Conservation (phyloP, 2,797 vertebrate genomes). For the Carduelis carduelis region DNA sequence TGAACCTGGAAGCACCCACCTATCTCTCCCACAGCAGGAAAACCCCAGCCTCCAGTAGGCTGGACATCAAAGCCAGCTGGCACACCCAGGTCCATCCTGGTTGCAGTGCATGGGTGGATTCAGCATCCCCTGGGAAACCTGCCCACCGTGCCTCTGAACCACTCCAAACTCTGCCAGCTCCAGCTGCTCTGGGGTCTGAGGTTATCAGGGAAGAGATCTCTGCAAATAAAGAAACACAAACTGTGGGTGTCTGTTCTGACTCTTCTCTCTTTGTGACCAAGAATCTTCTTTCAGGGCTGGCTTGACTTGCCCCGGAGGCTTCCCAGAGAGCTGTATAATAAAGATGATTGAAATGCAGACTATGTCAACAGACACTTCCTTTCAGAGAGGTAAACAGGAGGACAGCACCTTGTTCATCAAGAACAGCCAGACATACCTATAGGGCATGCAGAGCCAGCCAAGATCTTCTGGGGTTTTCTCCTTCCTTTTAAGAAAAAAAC, state of each 20-base stretch:
- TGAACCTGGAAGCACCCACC: accelerated
- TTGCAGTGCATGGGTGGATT: accelerated
- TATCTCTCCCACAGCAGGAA: background rate
- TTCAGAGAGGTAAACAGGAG: slow-evolving; percentile 81
- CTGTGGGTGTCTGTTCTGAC: background rate
- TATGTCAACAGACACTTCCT: slow-evolving; percentile 81
- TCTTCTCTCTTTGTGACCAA: slow-evolving; percentile 67
- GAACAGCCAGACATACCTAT: slow-evolving; percentile 70
- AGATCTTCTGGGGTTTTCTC: slow-evolving; percentile 16
- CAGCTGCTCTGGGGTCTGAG: slow-evolving; percentile 71
- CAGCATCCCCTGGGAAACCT: background rate
- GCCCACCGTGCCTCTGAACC: background rate
- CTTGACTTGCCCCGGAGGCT: slow-evolving; percentile 47
- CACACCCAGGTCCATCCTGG: background rate
- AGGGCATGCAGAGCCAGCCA: slow-evolving; percentile 32
- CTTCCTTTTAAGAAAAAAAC: slow-evolving; percentile 21
- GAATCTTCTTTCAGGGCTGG: slow-evolving; percentile 54
- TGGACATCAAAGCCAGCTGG: accelerated
- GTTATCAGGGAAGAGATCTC: slow-evolving; percentile 80
- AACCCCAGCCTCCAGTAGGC: background rate
- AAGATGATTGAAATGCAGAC: slow-evolving; percentile 76
- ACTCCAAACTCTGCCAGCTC: background rate
- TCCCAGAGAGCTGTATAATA: slow-evolving; percentile 58
- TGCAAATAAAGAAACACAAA: slow-evolving; percentile 74
- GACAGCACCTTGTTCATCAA: slow-evolving; percentile 79